Evolutionary conservation across 2,113 vertebrate species (phyloP).

Genomic region (Furnarius figulus): DNA sequence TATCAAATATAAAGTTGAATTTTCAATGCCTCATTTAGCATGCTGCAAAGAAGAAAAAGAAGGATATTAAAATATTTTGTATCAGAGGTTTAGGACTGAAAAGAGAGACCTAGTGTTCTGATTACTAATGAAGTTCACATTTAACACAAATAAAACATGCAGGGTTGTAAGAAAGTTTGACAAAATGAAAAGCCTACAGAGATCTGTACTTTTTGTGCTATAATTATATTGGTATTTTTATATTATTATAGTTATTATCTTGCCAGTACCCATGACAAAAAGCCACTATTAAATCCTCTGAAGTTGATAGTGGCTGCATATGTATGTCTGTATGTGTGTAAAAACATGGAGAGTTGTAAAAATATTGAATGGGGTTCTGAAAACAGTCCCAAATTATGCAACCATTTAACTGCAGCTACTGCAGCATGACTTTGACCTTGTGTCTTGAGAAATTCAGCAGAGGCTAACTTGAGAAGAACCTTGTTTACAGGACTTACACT

Average conservation of each 20-base stretch:
- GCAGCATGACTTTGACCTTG: neutral
- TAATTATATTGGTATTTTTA: conserved; percentile 56
- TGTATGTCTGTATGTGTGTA: neutral
- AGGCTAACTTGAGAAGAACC: neutral
- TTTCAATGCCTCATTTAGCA: conserved; percentile 55
- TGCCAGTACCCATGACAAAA: conserved; percentile 31
- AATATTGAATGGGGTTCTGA: conserved; percentile 30
- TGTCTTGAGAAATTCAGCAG: neutral
- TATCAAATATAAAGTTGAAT: conserved; percentile 34
- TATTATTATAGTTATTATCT: conserved; percentile 53
- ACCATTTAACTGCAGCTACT: neutral
- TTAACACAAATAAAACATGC: conserved; percentile 46
- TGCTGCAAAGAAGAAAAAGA: conserved; percentile 20
- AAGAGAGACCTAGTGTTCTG: conserved; percentile 39
- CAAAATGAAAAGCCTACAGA: neutral
- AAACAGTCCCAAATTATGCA: neutral
- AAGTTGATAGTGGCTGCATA: neutral
- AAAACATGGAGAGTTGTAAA: conserved; percentile 29
- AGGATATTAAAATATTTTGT: conserved; percentile 68
- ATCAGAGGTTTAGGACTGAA: conserved; percentile 29
- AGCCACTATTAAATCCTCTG: neutral
- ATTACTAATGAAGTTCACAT: conserved; percentile 57
- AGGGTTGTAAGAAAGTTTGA: conserved; percentile 22
- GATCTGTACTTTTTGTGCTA: neutral
- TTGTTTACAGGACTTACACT: neutral